Evolutionary conservation across 2,797 vertebrate genomes (phyloP).

Genomic region (Manis crassicaudata): DNA sequence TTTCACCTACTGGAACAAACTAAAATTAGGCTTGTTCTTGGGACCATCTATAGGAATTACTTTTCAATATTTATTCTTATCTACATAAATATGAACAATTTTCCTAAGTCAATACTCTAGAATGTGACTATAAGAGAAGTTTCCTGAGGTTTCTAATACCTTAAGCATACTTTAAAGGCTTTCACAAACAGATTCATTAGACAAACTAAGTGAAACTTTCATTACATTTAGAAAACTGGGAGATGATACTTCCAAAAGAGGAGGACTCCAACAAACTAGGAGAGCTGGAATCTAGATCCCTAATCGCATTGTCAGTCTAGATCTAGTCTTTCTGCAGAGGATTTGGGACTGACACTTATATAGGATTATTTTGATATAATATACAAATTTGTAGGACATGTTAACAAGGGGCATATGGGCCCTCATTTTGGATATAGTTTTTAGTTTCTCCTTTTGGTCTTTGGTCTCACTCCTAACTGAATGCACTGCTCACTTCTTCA

Average conservation of each 20-base stretch:
- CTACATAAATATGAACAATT: not conserved
- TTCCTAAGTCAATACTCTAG: not conserved
- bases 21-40: not conserved
- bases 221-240: not conserved
- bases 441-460: constrained; percentile 8
- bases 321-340: not conserved
- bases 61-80: constrained; percentile 6
- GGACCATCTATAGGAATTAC: not conserved
- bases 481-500: not conserved
- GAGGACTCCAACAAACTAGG: not conserved
- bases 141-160: not conserved
- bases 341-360: not conserved
- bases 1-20: not conserved
- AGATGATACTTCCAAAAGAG: not conserved
- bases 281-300: not conserved
- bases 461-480: not conserved
- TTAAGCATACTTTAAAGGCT: not conserved
- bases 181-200: not conserved
- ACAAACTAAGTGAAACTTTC: not conserved
- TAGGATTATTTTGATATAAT: not conserved
- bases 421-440: not conserved
- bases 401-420: not conserved
- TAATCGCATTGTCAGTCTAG: not conserved
- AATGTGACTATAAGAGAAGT: not conserved
- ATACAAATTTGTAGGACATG: not conserved